A percentile compares a stretch with the other conserved stretches of the same genome.
These are phyloP conservation scores for Aspidapion aeneum DNA, from an alignment of 2,888 invertebrate species.

Conservation along the genomic window DNA sequence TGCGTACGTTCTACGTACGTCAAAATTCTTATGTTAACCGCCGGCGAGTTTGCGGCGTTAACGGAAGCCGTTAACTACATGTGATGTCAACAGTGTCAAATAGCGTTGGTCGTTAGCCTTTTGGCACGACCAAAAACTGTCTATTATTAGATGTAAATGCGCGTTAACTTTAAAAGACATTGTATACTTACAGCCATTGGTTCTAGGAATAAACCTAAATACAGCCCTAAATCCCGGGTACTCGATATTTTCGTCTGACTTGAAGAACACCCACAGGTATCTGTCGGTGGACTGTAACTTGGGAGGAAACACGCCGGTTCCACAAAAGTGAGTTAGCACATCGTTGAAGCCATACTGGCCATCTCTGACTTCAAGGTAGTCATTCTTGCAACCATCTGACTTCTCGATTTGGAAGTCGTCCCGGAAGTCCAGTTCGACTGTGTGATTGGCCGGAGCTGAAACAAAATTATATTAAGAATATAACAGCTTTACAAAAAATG, in stretches of 20 bases:
- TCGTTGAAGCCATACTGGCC: slow-evolving; percentile 75
- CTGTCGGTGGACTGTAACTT: slow-evolving; percentile 69
- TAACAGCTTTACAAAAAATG: no score
- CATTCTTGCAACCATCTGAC: slow-evolving; percentile 67
- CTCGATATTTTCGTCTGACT: slow-evolving; percentile 78
- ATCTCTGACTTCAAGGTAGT: slow-evolving; percentile 79
- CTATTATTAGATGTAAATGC: no score
- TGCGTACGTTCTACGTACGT: no score
- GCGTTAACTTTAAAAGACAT: no score
- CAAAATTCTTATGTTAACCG: no score
- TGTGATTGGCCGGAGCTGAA: slow-evolving; percentile 58
- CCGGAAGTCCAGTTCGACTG: slow-evolving; percentile 74
- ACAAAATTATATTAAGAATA: slow-evolving; percentile 32
- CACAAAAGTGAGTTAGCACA: slow-evolving; percentile 62
- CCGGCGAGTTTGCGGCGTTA: no score
- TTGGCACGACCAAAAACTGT: no score
- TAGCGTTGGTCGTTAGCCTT: no score
- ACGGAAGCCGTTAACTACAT: no score
- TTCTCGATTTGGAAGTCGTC: slow-evolving; percentile 74
- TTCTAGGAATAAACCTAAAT: slow-evolving; percentile 62
- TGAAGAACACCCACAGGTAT: slow-evolving; percentile 75
- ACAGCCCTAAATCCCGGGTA: slow-evolving; percentile 75
- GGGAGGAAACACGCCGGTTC: slow-evolving; percentile 67
- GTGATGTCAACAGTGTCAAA: no score
- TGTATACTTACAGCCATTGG: slow-evolving; percentile 55